phyloP scores from a whole-genome alignment of 2,113 vertebrate genomes.

The Sitta europaea region DNA sequence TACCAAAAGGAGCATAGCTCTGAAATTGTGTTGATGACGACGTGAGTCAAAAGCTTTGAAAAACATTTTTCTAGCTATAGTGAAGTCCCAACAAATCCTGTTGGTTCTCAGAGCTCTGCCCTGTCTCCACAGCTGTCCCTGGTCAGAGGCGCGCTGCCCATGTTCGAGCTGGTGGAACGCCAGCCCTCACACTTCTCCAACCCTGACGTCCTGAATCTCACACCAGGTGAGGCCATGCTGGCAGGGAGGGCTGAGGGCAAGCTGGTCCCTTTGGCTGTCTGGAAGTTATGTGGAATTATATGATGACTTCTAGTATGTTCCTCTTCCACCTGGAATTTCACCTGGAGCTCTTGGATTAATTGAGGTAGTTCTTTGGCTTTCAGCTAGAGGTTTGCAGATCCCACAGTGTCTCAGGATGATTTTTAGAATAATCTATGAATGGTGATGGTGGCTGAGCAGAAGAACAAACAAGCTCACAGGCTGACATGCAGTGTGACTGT shows the following conservation, averaged over 20 bases:
- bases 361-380: background rate
- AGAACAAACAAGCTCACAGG: background rate
- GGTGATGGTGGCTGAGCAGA: background rate
- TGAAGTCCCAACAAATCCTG: background rate
- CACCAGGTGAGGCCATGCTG: constrained; percentile 79
- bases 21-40: background rate
- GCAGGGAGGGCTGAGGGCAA: background rate
- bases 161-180: constrained; percentile 95
- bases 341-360: background rate
- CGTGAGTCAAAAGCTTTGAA: background rate
- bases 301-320: background rate
- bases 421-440: background rate
- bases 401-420: background rate
- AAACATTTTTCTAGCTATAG: background rate
- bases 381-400: background rate
- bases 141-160: constrained; percentile 86
- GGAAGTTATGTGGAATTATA: background rate
- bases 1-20: background rate
- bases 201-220: constrained; percentile 88
- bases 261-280: background rate
- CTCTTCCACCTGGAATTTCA: background rate
- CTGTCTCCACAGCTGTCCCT: constrained; percentile 78
- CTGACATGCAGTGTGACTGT: background rate
- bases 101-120: background rate
- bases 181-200: constrained; percentile 91